These are phyloP conservation scores for human (Homo sapiens) DNA, from an alignment of 2,113 vertebrate species.

Conservation along the genomic window DNA sequence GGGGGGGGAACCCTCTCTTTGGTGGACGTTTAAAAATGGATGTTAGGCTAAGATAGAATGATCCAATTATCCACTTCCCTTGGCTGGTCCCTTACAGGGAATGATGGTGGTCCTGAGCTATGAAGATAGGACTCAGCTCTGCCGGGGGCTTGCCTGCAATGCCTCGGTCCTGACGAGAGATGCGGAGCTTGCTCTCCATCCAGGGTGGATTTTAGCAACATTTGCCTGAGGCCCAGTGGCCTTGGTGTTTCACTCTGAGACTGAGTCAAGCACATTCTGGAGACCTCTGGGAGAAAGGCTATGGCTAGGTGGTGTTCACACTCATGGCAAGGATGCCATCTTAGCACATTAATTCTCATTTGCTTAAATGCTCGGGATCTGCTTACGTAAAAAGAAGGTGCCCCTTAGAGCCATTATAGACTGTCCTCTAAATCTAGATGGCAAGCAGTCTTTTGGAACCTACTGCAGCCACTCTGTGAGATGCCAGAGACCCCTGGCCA, in stretches of 20 bases:
- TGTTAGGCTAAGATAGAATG: background rate
- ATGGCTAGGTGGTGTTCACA: background rate
- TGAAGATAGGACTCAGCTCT: background rate
- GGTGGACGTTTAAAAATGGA: background rate
- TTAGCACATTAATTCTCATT: background rate
- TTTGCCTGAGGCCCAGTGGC: fast-evolving
- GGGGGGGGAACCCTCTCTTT: background rate
- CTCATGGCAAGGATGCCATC: fast-evolving
- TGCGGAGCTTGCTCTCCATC: too few relatives aligned
- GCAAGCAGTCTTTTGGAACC: background rate
- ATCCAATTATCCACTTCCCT: background rate
- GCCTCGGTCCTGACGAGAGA: background rate
- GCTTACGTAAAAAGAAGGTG: background rate
- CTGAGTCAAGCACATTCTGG: background rate
- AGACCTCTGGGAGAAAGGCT: background rate
- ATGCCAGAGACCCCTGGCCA: background rate
- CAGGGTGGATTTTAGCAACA: background rate
- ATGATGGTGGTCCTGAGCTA: background rate
- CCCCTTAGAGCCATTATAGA: background rate
- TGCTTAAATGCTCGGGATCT: background rate
- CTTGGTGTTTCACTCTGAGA: background rate
- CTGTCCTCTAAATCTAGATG: background rate
- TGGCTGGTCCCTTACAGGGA: background rate
- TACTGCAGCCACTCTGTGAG: background rate
- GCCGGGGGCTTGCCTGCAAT: fast-evolving